Conservation (phyloP, 92 coral and sea anemone genomes). For the Muricea muricata region DNA sequence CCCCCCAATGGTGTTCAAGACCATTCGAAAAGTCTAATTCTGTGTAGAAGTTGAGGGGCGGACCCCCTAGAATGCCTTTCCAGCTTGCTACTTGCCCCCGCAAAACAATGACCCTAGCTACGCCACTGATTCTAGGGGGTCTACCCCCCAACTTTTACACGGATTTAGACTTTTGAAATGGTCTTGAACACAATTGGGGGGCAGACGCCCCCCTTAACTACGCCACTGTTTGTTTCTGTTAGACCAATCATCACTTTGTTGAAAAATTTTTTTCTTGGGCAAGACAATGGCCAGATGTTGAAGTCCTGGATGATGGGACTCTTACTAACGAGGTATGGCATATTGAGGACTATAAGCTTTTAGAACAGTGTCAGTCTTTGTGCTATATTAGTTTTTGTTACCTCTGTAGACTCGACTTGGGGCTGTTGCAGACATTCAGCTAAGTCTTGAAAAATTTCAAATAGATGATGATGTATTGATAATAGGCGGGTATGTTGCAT, state of each 20-base stretch:
- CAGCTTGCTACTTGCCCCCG: too few species aligned
- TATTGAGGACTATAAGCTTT: neutral
- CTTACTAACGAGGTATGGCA: conserved; percentile 55
- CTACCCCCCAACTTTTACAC: too few species aligned
- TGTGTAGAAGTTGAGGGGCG: too few species aligned
- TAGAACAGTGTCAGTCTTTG: neutral
- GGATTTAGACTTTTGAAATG: too few species aligned
- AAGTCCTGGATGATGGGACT: conserved; percentile 68
- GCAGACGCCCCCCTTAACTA: too few species aligned
- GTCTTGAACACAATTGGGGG: too few species aligned
- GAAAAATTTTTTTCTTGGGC: conserved; percentile 61
- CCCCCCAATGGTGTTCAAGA: too few species aligned
- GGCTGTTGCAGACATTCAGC: conserved; percentile 63
- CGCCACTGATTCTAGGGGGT: too few species aligned
- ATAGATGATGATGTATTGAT: conserved; percentile 57
- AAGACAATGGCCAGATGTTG: conserved; percentile 58
- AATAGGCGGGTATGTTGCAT: conserved; percentile 73
- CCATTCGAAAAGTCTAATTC: too few species aligned
- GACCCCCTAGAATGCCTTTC: too few species aligned
- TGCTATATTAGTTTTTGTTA: neutral
- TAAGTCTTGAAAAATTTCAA: conserved; percentile 55
- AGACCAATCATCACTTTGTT: conserved; percentile 51
- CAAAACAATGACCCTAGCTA: too few species aligned
- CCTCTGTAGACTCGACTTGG: conserved; percentile 56
- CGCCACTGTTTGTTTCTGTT: neutral